A percentile compares a stretch with the other conserved stretches of the same genome.
phyloP scores from a whole-genome alignment of 2,888 invertebrate species.

The Metallyticus violacea region DNA sequence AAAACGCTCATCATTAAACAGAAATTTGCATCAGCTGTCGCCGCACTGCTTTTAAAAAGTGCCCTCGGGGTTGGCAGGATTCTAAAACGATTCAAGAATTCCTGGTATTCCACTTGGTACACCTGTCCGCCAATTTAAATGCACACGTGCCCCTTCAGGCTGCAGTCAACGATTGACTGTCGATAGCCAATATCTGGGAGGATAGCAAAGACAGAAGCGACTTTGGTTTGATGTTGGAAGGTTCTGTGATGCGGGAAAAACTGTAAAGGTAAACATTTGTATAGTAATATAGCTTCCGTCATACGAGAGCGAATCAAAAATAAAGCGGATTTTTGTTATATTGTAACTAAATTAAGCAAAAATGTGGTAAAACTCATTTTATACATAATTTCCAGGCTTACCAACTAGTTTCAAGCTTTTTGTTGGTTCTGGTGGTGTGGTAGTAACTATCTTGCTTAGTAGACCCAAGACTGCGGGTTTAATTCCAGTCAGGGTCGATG shows the following conservation, averaged over 20 bases:
- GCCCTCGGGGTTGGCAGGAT: neutral
- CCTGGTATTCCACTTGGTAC: neutral
- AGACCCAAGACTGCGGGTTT: too few relatives aligned
- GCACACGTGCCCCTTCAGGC: neutral
- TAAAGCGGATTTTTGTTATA: too few relatives aligned
- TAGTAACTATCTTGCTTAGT: too few relatives aligned
- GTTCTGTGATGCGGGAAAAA: neutral
- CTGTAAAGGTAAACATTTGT: neutral
- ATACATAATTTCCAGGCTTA: too few relatives aligned
- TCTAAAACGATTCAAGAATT: neutral
- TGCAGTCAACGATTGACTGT: neutral
- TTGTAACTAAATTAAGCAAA: too few relatives aligned
- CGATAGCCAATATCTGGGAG: neutral
- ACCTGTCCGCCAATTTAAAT: neutral
- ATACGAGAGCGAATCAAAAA: too few relatives aligned
- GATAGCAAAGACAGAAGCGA: neutral
- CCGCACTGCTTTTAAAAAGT: neutral
- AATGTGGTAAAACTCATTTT: too few relatives aligned
- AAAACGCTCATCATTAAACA: neutral
- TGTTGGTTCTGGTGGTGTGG: too few relatives aligned
- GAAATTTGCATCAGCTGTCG: neutral
- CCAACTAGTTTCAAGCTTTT: too few relatives aligned
- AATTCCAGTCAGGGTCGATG: too few relatives aligned
- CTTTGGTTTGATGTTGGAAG: neutral
- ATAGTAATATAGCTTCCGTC: too few relatives aligned